Evolutionary conservation across 2,113 vertebrate species (phyloP).

Genomic region (Paramormyrops kingsleyae): DNA sequence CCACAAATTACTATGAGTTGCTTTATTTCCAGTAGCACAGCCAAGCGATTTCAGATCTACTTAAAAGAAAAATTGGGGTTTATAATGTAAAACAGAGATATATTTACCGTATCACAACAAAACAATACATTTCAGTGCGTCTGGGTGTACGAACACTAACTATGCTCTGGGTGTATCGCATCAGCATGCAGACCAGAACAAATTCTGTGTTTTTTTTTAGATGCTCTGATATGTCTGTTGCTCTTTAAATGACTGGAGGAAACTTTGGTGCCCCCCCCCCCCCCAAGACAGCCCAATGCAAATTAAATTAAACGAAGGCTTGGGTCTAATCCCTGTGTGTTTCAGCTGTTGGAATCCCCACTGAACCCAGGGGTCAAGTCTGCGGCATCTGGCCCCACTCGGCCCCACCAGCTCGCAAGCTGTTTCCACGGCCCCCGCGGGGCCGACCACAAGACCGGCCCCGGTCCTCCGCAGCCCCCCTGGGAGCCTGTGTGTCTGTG

Average conservation of each 20-base stretch:
- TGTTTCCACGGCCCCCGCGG: constrained; percentile 44
- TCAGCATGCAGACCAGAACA: not conserved
- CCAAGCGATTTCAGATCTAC: constrained; percentile 55
- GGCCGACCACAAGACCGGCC: constrained; percentile 38
- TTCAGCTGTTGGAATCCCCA: constrained; percentile 46
- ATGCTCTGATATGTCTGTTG: constrained; percentile 43
- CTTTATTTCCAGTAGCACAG: constrained; percentile 50
- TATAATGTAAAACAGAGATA: constrained; percentile 38
- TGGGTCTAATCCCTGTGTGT: constrained; percentile 60
- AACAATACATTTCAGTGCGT: not conserved
- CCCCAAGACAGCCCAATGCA: constrained; percentile 58
- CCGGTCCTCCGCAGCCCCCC: constrained; percentile 33
- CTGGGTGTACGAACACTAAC: not conserved
- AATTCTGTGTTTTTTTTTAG: not conserved
- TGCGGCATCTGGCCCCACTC: constrained; percentile 56
- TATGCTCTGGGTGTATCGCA: not conserved
- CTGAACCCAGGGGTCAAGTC: constrained; percentile 35
- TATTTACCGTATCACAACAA: constrained; percentile 8
- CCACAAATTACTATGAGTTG: constrained; percentile 46
- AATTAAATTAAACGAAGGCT: constrained; percentile 68
- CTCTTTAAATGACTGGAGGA: constrained; percentile 48
- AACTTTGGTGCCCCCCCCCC: constrained; percentile 47
- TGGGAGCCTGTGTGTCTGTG: not conserved
- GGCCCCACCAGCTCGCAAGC: constrained; percentile 49
- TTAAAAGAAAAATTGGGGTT: constrained; percentile 50